A percentile compares a stretch with the other conserved stretches of the same genome.
These are phyloP conservation scores for Polyodon spathula DNA, from an alignment of 2,113 vertebrate species.

Conservation along the genomic window DNA sequence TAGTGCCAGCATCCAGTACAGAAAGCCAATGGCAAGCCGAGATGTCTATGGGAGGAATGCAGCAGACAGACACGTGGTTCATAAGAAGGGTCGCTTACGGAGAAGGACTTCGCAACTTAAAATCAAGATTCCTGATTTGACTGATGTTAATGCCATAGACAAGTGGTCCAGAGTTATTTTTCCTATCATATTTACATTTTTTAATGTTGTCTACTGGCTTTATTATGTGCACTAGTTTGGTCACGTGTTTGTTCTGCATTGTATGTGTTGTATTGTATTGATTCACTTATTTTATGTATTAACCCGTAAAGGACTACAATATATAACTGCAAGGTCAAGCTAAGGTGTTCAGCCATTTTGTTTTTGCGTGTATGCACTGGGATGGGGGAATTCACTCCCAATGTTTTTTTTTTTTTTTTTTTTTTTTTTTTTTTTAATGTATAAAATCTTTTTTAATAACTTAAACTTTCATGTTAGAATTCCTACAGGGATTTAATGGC, in stretches of 20 bases:
- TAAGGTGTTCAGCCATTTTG: slow-evolving; percentile 42
- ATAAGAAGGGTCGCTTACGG: slow-evolving; percentile 67
- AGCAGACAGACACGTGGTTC: slow-evolving; percentile 60
- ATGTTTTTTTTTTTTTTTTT: too few relatives aligned
- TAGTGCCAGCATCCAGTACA: slow-evolving; percentile 79
- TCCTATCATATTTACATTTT: slow-evolving; percentile 83
- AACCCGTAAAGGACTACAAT: slow-evolving; percentile 39
- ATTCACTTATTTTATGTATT: slow-evolving; percentile 29
- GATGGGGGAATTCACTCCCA: too few relatives aligned
- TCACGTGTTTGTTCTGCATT: slow-evolving; percentile 18
- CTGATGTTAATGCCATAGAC: slow-evolving; percentile 90
- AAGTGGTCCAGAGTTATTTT: slow-evolving; percentile 92
- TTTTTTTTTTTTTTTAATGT: too few relatives aligned
- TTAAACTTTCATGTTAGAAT: neutral
- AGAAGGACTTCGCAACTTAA: slow-evolving; percentile 82
- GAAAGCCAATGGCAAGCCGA: slow-evolving; percentile 67
- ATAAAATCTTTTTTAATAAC: neutral
- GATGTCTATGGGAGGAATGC: slow-evolving; percentile 63
- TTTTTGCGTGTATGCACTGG: slow-evolving; percentile 1
- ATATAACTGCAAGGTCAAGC: slow-evolving; percentile 32
- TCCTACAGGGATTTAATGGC: neutral
- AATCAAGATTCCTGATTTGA: slow-evolving; percentile 90
- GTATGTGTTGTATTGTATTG: slow-evolving; percentile 36
- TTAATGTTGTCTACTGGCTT: slow-evolving; percentile 92
- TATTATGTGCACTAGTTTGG: slow-evolving; percentile 80